Evolutionary conservation across 35 echinoderm and acorn worm genomes (phyloP).

Genomic region (Patiria miniata): DNA sequence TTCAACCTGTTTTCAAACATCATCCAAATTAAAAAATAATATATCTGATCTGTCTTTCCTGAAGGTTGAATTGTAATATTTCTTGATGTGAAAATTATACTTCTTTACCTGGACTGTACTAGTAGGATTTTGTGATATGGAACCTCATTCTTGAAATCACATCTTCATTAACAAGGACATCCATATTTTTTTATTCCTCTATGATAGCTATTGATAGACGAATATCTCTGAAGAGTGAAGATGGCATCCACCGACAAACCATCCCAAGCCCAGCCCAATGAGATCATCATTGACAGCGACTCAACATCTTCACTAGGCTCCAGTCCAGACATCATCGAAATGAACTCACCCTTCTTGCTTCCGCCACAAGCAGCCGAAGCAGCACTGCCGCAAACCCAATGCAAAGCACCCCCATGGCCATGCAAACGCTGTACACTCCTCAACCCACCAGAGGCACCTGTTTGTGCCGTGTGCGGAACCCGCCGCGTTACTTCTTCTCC

Average conservation of each 20-base stretch:
- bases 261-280: not conserved
- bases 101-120: too few relatives aligned
- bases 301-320: not conserved
- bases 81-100: too few relatives aligned
- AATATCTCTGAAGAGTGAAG: not conserved
- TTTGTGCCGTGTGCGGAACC: slow-evolving; percentile 58
- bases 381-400: not conserved
- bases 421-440: slow-evolving; percentile 64
- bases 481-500: slow-evolving; percentile 25
- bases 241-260: slow-evolving; percentile 4
- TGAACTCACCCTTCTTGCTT: not conserved
- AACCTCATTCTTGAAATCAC: too few relatives aligned
- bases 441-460: slow-evolving; percentile 30
- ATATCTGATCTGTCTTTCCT: too few relatives aligned
- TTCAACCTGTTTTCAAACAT: too few relatives aligned
- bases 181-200: too few relatives aligned
- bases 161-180: too few relatives aligned
- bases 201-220: too few relatives aligned
- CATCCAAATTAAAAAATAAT: too few relatives aligned
- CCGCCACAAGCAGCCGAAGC: not conserved
- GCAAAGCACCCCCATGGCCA: slow-evolving; percentile 29
- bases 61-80: too few relatives aligned
- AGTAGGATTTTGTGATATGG: too few relatives aligned
- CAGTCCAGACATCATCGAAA: slow-evolving; percentile 6
- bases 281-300: not conserved